Conservation (phyloP, 2,113 vertebrate species). For the Gymnocephalus cernua region DNA sequence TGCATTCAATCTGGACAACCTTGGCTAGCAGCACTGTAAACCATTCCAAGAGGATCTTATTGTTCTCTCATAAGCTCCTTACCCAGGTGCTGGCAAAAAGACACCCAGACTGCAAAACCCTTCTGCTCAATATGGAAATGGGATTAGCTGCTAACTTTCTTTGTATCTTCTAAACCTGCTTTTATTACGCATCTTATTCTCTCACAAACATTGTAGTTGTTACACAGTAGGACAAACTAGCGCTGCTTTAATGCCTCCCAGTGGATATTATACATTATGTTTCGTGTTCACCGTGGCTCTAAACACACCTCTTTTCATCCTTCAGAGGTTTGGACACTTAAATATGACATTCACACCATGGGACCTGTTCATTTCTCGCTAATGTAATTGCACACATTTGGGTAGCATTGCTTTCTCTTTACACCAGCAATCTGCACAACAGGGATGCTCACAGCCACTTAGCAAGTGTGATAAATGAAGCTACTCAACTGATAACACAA, state of each 20-base stretch:
- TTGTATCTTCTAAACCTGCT: constrained; percentile 25
- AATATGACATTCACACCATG: constrained; percentile 3
- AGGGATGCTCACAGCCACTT: not conserved
- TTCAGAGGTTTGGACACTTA: not conserved
- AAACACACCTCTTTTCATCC: not conserved
- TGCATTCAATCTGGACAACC: constrained; percentile 30
- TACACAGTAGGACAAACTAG: not conserved
- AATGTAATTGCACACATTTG: constrained; percentile 9
- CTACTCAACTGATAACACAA: not conserved
- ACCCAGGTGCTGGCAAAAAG: constrained; percentile 50
- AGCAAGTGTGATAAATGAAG: constrained; percentile 19
- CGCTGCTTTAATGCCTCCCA: constrained; percentile 61
- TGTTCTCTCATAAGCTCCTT: constrained; percentile 51
- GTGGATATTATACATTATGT: constrained; percentile 36
- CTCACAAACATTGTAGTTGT: not conserved
- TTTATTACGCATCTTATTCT: constrained; percentile 36
- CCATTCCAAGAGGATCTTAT: constrained; percentile 41
- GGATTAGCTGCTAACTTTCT: constrained; percentile 42
- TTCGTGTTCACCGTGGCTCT: not conserved
- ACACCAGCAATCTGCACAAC: not conserved
- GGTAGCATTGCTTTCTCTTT: not conserved
- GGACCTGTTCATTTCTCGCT: not conserved
- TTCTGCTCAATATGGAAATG: constrained; percentile 33
- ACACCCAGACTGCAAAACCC: constrained; percentile 39
- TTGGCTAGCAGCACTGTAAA: constrained; percentile 32